Conservation (phyloP, 2,797 vertebrate species). For the Acanthurus leucopareius region DNA sequence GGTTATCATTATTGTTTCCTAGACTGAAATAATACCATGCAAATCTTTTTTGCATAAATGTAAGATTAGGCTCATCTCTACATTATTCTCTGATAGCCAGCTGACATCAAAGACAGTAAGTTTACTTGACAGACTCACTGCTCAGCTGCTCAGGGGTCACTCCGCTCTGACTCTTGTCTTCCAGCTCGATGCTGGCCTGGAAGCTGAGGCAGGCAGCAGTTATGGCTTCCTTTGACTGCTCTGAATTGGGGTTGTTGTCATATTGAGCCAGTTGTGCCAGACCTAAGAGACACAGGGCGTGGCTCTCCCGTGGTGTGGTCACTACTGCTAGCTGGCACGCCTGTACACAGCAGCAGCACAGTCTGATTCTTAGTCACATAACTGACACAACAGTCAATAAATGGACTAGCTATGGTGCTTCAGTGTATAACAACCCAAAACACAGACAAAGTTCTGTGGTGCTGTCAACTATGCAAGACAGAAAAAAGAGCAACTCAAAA, state of each 20-base stretch:
- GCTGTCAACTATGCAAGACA: neutral
- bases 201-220: constrained; percentile 78
- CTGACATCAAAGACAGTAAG: neutral
- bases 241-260: constrained; percentile 68
- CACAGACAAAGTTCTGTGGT: neutral
- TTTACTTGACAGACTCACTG: constrained; percentile 63
- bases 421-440: neutral
- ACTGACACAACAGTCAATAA: neutral
- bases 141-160: constrained; percentile 71
- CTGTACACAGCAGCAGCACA: constrained; percentile 46
- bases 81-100: neutral
- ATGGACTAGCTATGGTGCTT: neutral
- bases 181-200: constrained; percentile 81
- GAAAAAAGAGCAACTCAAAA: neutral
- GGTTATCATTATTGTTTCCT: neutral
- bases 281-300: constrained; percentile 78
- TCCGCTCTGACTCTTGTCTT: constrained; percentile 68
- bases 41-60: neutral
- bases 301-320: constrained; percentile 68
- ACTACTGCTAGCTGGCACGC: constrained; percentile 77
- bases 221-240: constrained; percentile 53
- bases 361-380: no score
- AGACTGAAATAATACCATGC: neutral
- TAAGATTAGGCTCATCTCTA: neutral
- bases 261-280: constrained; percentile 79